A percentile compares a stretch with the other conserved stretches of the same genome.
phyloP scores from a whole-genome alignment of 2,888 invertebrate species.

The Theretra japonica region DNA sequence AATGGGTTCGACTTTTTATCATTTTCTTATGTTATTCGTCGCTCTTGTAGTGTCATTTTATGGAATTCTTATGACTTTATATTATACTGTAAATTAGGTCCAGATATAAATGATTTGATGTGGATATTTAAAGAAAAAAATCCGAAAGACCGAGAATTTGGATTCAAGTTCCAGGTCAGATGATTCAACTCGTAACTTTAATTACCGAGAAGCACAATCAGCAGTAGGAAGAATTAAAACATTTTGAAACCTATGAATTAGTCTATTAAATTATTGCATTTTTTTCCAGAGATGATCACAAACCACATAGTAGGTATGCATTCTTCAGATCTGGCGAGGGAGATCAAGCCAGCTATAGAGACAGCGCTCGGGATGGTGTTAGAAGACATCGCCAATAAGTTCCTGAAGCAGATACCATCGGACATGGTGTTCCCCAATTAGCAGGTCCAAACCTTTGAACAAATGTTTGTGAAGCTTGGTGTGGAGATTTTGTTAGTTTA shows the following conservation, averaged over 20 bases:
- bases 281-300: conserved; percentile 83
- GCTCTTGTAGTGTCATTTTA: too few relatives aligned
- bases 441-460: not conserved
- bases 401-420: conserved; percentile 75
- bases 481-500: not conserved
- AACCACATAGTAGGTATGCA: conserved; percentile 85
- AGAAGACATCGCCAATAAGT: conserved; percentile 84
- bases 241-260: too few relatives aligned
- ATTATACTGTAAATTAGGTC: too few relatives aligned
- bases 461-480: not conserved
- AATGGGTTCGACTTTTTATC: conserved; percentile 72
- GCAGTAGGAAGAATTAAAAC: too few relatives aligned
- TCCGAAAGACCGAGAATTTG: too few relatives aligned
- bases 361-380: conserved; percentile 84
- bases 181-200: too few relatives aligned
- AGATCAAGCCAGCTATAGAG: conserved; percentile 86
- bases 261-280: too few relatives aligned
- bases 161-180: too few relatives aligned
- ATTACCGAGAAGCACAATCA: too few relatives aligned
- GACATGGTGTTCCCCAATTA: conserved; percentile 78
- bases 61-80: too few relatives aligned
- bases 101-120: too few relatives aligned
- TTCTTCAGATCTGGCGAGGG: conserved; percentile 81
- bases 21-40: not conserved
- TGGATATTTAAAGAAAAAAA: too few relatives aligned